Percentiles rank a stretch among this genome's conserved stretches.
These are phyloP conservation scores for Plectropomus leopardus DNA, from an alignment of 2,113 vertebrate genomes.

Conservation along the genomic window DNA sequence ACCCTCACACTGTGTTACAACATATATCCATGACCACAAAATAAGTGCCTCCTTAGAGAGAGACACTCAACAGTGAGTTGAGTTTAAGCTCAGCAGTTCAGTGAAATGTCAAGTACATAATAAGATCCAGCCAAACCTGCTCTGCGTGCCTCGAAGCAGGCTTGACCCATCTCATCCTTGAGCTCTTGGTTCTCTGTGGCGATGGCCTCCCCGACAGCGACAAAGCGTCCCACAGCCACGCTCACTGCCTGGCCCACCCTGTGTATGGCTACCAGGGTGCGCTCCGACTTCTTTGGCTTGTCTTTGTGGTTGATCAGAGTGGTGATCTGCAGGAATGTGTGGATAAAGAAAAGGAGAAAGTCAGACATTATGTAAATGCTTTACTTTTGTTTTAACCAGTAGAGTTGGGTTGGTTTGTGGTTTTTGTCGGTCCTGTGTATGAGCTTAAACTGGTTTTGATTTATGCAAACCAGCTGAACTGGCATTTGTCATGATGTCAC, in stretches of 20 bases:
- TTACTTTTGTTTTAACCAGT: neutral
- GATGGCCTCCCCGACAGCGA: slow-evolving; percentile 96
- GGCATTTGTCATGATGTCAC: too few species aligned
- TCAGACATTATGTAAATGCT: neutral
- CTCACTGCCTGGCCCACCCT: slow-evolving; percentile 95
- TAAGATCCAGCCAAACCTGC: slow-evolving; percentile 85
- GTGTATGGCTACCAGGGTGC: slow-evolving; percentile 94
- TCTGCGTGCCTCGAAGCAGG: slow-evolving; percentile 94
- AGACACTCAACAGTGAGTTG: neutral
- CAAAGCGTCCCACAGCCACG: slow-evolving; percentile 94
- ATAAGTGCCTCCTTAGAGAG: neutral
- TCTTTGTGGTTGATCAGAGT: slow-evolving; percentile 99
- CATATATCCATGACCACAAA: neutral
- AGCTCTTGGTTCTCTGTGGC: slow-evolving; percentile 94
- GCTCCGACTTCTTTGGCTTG: slow-evolving; percentile 96
- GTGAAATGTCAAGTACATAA: neutral
- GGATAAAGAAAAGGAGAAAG: slow-evolving; percentile 12
- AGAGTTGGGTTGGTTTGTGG: too few species aligned
- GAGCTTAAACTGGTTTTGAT: too few species aligned
- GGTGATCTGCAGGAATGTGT: slow-evolving; percentile 90
- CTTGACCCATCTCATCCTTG: slow-evolving; percentile 96
- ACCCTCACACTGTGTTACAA: neutral
- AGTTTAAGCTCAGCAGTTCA: slow-evolving; percentile 16
- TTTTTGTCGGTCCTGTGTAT: too few species aligned
- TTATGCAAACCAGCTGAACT: too few species aligned